Conservation (phyloP, 2,113 vertebrate species). For the Eretmochelys imbricata region DNA sequence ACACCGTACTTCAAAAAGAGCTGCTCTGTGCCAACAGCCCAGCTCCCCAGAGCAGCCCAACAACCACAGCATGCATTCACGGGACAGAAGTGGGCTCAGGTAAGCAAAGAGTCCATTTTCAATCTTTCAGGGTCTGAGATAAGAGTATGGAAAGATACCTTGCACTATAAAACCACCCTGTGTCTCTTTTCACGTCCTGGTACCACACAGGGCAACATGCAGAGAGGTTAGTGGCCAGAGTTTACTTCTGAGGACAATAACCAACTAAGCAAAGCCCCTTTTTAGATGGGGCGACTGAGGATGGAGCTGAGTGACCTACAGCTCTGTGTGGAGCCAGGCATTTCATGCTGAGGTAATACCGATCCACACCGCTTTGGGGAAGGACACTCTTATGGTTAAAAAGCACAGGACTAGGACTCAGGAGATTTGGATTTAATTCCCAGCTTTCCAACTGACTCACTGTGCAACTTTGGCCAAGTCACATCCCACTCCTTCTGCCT, state of each 20-base stretch:
- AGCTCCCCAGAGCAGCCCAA: background rate
- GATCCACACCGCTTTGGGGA: background rate
- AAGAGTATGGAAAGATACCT: constrained; percentile 5
- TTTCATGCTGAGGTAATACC: fast-evolving
- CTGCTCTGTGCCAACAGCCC: fast-evolving
- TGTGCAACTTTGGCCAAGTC: background rate
- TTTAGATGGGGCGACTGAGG: background rate
- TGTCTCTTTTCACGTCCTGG: background rate
- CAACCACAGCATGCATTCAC: fast-evolving
- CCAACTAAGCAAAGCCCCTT: background rate
- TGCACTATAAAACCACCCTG: background rate
- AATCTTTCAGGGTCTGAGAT: background rate
- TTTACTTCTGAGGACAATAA: background rate
- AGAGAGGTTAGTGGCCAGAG: constrained; percentile 17
- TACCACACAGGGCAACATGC: background rate
- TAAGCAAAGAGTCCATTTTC: background rate
- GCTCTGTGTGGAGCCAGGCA: background rate
- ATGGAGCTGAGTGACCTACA: background rate
- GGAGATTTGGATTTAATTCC: background rate
- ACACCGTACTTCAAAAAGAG: fast-evolving
- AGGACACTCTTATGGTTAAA: background rate
- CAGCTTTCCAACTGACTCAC: background rate
- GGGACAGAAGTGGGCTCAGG: background rate
- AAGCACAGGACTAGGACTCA: background rate
- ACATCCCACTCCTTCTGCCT: background rate